These are phyloP conservation scores for Sorex maritimensis DNA, from an alignment of 2,797 vertebrate genomes.

Conservation along the genomic window DNA sequence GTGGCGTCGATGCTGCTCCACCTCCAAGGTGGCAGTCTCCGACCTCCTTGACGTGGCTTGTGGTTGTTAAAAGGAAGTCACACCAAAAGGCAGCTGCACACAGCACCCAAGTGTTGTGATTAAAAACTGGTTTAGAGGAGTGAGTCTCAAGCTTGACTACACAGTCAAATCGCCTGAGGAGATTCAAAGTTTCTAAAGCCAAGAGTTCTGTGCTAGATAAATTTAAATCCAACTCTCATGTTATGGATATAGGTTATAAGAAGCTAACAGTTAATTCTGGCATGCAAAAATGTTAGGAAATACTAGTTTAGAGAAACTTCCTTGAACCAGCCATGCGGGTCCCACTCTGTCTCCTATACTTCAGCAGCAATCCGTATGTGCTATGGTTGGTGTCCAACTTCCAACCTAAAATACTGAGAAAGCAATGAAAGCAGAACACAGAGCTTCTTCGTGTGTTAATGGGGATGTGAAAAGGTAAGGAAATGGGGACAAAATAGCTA, in stretches of 20 bases:
- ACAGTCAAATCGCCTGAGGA: not conserved
- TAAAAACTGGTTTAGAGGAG: not conserved
- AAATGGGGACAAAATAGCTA: not conserved
- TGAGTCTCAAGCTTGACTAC: not conserved
- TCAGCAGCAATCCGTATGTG: not conserved
- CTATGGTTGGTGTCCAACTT: not conserved
- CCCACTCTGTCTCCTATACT: not conserved
- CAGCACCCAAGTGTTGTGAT: not conserved
- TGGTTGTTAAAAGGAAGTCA: constrained; percentile 30
- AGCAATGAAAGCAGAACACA: not conserved
- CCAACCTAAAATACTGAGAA: not conserved
- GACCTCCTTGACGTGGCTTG: not conserved
- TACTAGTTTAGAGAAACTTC: not conserved
- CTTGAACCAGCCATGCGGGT: no score
- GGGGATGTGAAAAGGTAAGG: not conserved
- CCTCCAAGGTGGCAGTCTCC: not conserved
- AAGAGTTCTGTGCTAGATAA: not conserved
- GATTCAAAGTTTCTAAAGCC: not conserved
- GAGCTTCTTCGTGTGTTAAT: not conserved
- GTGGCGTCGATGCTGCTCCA: not conserved
- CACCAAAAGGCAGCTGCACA: not conserved
- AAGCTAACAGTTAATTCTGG: not conserved
- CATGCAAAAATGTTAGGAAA: not conserved
- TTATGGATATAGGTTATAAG: not conserved
- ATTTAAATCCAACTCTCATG: constrained; percentile 12